These are phyloP conservation scores for Pseudois nayaur DNA, from an alignment of 2,113 vertebrate genomes.

Conservation along the genomic window DNA sequence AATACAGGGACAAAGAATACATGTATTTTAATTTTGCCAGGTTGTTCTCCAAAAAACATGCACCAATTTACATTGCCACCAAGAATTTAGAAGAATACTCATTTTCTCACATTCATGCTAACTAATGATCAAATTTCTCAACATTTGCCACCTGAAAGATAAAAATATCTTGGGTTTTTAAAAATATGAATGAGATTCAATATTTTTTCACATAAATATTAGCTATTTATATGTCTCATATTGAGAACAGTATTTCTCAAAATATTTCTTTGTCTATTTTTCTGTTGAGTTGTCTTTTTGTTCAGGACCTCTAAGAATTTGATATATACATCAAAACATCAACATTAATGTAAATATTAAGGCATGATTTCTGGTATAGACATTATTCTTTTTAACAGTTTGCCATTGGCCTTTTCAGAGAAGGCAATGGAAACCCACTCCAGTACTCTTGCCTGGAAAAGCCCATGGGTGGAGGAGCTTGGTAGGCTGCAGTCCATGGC, in stretches of 20 bases:
- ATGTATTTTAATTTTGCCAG: background rate
- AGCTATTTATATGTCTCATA: background rate
- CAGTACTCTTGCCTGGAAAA: too few relatives aligned
- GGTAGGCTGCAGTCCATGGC: too few relatives aligned
- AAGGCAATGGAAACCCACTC: too few relatives aligned
- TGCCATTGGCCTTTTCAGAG: background rate
- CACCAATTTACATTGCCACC: background rate
- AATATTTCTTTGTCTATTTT: slow-evolving; percentile 6
- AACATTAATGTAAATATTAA: slow-evolving; percentile 16
- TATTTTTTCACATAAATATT: background rate
- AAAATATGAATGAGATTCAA: background rate
- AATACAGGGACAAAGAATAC: background rate
- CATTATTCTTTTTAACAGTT: background rate
- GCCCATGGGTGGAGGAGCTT: too few relatives aligned
- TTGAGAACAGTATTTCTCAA: background rate
- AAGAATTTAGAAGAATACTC: slow-evolving; percentile 28
- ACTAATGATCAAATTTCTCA: background rate
- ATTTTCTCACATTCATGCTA: slow-evolving; percentile 42
- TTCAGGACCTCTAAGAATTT: background rate
- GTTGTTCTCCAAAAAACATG: background rate
- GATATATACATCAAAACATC: slow-evolving; percentile 12
- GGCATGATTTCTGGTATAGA: background rate
- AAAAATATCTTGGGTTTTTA: background rate
- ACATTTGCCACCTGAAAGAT: background rate
- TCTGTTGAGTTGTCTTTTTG: background rate